Conservation (phyloP, 2,797 vertebrate species). For the Sebastes diploproa region DNA sequence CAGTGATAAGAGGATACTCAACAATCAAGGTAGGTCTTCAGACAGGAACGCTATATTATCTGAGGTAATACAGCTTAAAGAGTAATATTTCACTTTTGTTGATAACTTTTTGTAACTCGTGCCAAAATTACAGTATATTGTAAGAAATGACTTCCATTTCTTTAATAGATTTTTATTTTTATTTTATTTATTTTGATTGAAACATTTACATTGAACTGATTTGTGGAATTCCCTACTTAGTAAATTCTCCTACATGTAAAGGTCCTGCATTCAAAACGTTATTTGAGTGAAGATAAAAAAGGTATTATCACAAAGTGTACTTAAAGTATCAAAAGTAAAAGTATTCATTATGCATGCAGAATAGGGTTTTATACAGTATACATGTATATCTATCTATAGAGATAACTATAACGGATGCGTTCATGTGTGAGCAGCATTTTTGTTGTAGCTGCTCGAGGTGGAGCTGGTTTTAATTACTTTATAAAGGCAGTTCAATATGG, state of each 20-base stretch:
- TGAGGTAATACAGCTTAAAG: background rate
- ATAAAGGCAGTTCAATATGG: background rate
- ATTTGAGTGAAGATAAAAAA: background rate
- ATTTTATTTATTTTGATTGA: background rate
- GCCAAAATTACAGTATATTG: background rate
- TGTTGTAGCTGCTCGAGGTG: background rate
- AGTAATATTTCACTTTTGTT: background rate
- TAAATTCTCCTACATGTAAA: background rate
- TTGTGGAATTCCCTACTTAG: too few relatives aligned
- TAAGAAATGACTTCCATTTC: background rate
- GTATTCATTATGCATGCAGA: too few relatives aligned
- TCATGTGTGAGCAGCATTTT: background rate
- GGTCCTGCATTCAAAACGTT: background rate
- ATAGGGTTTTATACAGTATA: too few relatives aligned
- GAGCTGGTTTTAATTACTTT: background rate
- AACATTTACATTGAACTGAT: background rate
- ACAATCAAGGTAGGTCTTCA: conserved; percentile 35
- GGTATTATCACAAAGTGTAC: background rate
- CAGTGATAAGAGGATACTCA: background rate
- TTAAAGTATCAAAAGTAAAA: too few relatives aligned
- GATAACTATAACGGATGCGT: background rate
- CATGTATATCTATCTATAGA: too few relatives aligned
- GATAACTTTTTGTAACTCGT: background rate
- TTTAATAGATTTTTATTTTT: too few relatives aligned
- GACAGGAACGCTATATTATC: background rate